These are phyloP conservation scores for Artibeus jamaicensis DNA, from an alignment of 2,797 vertebrate genomes.

Conservation along the genomic window DNA sequence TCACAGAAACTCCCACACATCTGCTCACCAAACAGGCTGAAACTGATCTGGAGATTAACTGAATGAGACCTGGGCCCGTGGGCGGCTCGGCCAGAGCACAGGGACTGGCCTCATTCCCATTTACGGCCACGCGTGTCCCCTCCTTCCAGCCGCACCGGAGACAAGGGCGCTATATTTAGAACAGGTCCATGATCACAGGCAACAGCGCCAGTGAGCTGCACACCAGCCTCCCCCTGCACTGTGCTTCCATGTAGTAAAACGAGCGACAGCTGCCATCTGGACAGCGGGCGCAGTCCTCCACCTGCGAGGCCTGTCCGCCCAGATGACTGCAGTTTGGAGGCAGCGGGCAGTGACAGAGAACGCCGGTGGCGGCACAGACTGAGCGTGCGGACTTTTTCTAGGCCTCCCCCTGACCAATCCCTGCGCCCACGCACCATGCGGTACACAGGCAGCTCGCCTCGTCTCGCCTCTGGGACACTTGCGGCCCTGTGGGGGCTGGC, in stretches of 20 bases:
- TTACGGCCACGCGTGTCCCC: not conserved
- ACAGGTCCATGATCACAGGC: not conserved
- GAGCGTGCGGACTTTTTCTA: not conserved
- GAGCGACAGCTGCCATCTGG: rapidly evolving
- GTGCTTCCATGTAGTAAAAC: rapidly evolving
- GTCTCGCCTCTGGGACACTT: conserved; percentile 77
- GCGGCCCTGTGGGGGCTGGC: conserved; percentile 82
- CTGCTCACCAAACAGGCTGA: not conserved
- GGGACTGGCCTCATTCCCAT: not conserved
- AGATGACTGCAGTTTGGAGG: not conserved
- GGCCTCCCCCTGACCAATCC: conserved; percentile 54
- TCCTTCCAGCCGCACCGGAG: not conserved
- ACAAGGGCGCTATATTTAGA: conserved; percentile 54
- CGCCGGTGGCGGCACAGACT: not conserved
- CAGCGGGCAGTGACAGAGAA: not conserved
- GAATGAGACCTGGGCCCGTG: not conserved
- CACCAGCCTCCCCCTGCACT: not conserved
- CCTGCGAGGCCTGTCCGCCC: rapidly evolving
- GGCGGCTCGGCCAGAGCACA: not conserved
- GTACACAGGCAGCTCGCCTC: conserved; percentile 49
- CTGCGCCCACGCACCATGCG: conserved; percentile 55
- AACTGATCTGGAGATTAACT: not conserved
- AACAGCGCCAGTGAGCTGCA: not conserved
- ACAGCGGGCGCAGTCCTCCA: no score
- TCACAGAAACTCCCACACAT: not conserved